Evolutionary conservation across 1,140 invertebrate genomes (phyloP), one percentile per base, ranked within the genome.

Genomic region (Dendroctonus ponderosae): DNA sequence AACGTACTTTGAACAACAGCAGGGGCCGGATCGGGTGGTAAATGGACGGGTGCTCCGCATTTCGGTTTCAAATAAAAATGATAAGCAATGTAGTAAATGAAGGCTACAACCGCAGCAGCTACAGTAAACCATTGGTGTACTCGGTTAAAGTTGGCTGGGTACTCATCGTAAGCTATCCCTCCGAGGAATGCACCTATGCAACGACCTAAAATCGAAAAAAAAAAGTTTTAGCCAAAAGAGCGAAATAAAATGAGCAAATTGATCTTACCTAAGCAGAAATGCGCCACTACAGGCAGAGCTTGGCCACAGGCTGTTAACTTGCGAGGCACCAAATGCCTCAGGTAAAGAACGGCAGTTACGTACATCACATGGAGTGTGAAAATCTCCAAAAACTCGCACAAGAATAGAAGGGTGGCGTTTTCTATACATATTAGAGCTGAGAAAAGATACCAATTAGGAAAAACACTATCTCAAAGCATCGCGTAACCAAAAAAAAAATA

Each of bases 331-430:
- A 94, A 84, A 72, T 92, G 89, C 50, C 90, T 84, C 75, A 91
- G 85, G 74, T 94, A 93, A 0, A 92, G 82, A 51, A 93, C 86
- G 0, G 91, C 87, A 12, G 92, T 90, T 15, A 93, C 87, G 87
- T 91, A 94, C 82, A 92, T 87, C 11, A 94, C 79, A 61, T 90
- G 90, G 68, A 94, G 82, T 0, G 91, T 91, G 70, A 92, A 88
- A 8, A 91, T 85, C 80, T 95, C 91, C 66, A 94, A 79, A 8
- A 84, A 79, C 77, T 93, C 91, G 69, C 88, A 87, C 7, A 89
- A 77, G 11, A 92, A 74, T 0, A 88, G 82, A 82, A 86, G 85
- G 79, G 85, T 86, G 48, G 89, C 85, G 7, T 84, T 80, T 0
- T 80, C 75, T 37, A 91, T 84, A 66, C 86, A 81, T n/a, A 86